Evolutionary conservation across 92 coral and sea anemone genomes (phyloP).

Genomic region (Galaxea fascicularis): DNA sequence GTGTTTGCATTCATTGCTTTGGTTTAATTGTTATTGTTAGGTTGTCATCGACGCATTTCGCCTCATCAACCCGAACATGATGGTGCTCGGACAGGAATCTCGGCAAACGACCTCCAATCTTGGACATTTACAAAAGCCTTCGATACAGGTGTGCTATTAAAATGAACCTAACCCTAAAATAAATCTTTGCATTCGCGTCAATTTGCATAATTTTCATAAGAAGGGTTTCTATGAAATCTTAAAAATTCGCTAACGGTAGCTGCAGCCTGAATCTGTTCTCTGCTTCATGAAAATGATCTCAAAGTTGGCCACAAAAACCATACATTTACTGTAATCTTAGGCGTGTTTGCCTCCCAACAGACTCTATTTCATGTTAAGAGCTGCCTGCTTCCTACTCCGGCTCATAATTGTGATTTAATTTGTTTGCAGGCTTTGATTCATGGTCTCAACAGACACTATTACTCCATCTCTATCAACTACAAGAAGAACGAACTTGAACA

Average conservation of each 20-base stretch:
- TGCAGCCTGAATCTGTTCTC: no score
- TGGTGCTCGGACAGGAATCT: conserved; percentile 99
- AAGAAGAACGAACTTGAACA: conserved; percentile 96
- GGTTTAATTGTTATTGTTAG: conserved; percentile 29
- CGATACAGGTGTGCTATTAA: conserved; percentile 79
- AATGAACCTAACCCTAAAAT: no score
- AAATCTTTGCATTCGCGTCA: no score
- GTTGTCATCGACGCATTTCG: conserved; percentile 99
- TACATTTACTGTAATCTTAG: no score
- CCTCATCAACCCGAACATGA: conserved; percentile 98
- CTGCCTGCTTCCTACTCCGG: not conserved
- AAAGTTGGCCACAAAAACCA: no score
- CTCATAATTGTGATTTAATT: not conserved
- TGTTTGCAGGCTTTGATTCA: conserved; percentile 87
- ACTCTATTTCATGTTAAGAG: no score
- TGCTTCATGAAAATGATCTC: no score
- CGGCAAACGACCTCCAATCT: conserved; percentile 97
- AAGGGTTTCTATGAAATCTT: no score
- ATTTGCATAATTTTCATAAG: no score
- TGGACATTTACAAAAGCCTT: conserved; percentile 98
- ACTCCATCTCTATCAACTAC: conserved; percentile 96
- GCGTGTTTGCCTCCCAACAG: no score
- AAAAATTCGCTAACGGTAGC: no score
- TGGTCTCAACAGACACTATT: conserved; percentile 97
- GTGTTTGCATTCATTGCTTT: no score